These are phyloP conservation scores for Poecilia gillii DNA, from an alignment of 2,797 vertebrate genomes.

Conservation along the genomic window DNA sequence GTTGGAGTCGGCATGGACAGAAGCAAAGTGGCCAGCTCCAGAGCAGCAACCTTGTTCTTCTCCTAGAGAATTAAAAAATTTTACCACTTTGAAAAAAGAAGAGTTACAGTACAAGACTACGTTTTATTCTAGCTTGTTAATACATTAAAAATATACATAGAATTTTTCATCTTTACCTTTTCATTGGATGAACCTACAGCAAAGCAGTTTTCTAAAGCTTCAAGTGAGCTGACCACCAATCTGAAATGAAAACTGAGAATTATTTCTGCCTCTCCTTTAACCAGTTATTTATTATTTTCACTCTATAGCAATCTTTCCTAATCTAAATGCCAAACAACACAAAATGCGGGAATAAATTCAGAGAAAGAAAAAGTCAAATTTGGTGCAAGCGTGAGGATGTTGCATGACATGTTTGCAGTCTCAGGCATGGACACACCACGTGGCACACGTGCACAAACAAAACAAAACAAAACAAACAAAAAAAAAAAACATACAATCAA, in stretches of 20 bases:
- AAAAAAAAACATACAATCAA: conserved; percentile 63
- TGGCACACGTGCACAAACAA: conserved; percentile 68
- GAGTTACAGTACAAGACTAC: neutral
- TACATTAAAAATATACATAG: neutral
- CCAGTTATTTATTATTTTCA: conserved; percentile 32
- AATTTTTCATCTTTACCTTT: conserved; percentile 83
- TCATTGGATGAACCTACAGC: conserved; percentile 92
- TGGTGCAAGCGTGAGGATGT: conserved; percentile 56
- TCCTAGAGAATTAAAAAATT: conserved; percentile 79
- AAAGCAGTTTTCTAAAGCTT: conserved; percentile 98
- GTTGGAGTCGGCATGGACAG: conserved; percentile 95
- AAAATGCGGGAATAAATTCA: conserved; percentile 61
- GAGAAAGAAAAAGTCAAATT: conserved; percentile 21
- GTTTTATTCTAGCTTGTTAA: neutral
- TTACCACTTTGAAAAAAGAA: conserved; percentile 1
- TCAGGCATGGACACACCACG: conserved; percentile 71
- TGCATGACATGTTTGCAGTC: conserved; percentile 66
- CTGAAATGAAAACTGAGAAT: conserved; percentile 75
- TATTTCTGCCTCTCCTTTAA: conserved; percentile 19
- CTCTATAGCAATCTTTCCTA: conserved; percentile 47
- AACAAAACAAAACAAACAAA: conserved; percentile 1
- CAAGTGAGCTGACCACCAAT: conserved; percentile 97
- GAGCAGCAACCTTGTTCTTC: conserved; percentile 91
- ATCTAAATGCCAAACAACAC: conserved; percentile 64
- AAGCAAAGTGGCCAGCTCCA: conserved; percentile 94